A percentile compares a stretch with the other conserved stretches of the same genome.
These are phyloP conservation scores for Platysteira castanea DNA, from an alignment of 2,113 vertebrate species.

Conservation along the genomic window DNA sequence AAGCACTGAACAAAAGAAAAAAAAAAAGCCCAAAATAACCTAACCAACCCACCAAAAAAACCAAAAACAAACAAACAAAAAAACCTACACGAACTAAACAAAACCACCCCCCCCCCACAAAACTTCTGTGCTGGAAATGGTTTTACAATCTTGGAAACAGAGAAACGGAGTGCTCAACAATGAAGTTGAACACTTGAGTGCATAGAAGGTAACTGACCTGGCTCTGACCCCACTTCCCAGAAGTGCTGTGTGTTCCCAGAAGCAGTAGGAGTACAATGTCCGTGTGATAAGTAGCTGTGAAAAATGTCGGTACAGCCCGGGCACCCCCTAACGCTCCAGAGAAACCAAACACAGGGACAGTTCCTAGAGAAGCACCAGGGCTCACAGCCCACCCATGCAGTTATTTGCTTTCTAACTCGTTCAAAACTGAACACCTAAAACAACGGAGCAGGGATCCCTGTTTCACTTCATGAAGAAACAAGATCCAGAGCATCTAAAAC, in stretches of 20 bases:
- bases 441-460: neutral
- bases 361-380: neutral
- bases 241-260: neutral
- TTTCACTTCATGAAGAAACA: neutral
- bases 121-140: neutral
- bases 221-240: neutral
- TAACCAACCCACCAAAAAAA: no score
- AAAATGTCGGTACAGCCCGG: fast-evolving
- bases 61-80: neutral
- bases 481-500: neutral
- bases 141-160: neutral
- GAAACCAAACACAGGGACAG: neutral
- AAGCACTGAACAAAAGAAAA: neutral
- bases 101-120: neutral
- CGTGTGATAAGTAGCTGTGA: neutral
- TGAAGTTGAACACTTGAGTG: neutral
- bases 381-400: neutral
- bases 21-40: no score
- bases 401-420: neutral
- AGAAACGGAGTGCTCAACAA: neutral
- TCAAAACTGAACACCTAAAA: neutral
- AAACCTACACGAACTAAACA: neutral
- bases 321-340: neutral
- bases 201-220: neutral
- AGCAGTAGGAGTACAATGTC: neutral